Evolutionary conservation across 2,113 vertebrate species (phyloP).

Genomic region (Rhinoderma darwinii): DNA sequence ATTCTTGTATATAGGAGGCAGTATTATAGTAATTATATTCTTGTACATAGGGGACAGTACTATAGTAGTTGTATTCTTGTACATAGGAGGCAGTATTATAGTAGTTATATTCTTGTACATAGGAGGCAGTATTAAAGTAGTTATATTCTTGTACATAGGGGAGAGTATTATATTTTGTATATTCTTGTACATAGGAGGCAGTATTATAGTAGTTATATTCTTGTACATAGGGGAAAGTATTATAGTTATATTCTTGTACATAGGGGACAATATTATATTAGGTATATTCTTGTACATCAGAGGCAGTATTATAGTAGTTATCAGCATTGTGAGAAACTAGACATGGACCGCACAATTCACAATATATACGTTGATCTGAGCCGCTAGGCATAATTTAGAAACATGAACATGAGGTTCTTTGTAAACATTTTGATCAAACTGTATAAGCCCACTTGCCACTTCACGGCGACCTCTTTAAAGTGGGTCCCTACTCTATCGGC

Average conservation of each 20-base stretch:
- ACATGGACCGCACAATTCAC: too few relatives aligned
- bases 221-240: constrained; percentile 5
- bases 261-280: neutral
- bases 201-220: constrained; percentile 6
- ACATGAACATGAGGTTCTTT: too few relatives aligned
- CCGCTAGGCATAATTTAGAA: too few relatives aligned
- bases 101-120: constrained; percentile 8
- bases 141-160: constrained; percentile 13
- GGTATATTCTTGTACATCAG: constrained; percentile 10
- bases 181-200: neutral
- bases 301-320: neutral
- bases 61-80: constrained; percentile 13
- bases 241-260: constrained; percentile 18
- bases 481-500: too few relatives aligned
- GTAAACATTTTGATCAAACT: too few relatives aligned
- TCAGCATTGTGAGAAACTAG: too few relatives aligned
- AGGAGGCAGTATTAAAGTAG: neutral
- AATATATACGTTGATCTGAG: too few relatives aligned
- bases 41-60: neutral
- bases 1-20: too few relatives aligned
- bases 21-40: too few relatives aligned
- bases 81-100: neutral
- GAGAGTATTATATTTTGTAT: constrained; percentile 10
- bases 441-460: too few relatives aligned
- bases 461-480: too few relatives aligned